Evolutionary conservation across 2,888 invertebrate species (phyloP).

Genomic region (Amblyjoppa proteus): DNA sequence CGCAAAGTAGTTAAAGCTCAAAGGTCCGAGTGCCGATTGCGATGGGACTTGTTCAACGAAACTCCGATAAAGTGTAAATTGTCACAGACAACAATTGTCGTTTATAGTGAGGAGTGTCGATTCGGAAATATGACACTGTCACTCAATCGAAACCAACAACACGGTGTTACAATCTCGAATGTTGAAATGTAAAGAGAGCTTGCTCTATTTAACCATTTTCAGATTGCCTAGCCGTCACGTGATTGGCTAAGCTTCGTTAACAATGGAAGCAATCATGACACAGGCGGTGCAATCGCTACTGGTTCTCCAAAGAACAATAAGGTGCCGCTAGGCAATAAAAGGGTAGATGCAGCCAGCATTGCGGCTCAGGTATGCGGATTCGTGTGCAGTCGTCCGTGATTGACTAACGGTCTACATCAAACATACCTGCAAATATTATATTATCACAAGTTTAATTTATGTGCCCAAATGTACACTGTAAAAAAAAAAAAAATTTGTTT

Average conservation of each 20-base stretch:
- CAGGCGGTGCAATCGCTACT: background rate
- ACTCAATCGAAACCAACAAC: background rate
- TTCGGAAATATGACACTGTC: background rate
- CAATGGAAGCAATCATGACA: background rate
- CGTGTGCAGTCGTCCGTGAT: background rate
- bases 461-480: background rate
- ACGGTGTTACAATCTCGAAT: background rate
- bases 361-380: background rate
- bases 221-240: background rate
- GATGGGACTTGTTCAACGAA: background rate
- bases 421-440: too few species aligned
- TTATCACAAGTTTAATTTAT: too few species aligned
- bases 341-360: background rate
- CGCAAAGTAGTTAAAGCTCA: background rate
- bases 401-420: background rate
- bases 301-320: too few species aligned
- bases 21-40: background rate
- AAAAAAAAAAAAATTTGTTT: too few species aligned
- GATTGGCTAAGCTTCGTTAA: background rate
- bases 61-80: background rate
- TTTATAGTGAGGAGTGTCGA: background rate
- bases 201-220: background rate
- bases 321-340: background rate
- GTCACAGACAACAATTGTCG: background rate
- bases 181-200: background rate